Evolutionary conservation across 2,113 vertebrate genomes (phyloP).

Genomic region (Thryonomys swinderianus): DNA sequence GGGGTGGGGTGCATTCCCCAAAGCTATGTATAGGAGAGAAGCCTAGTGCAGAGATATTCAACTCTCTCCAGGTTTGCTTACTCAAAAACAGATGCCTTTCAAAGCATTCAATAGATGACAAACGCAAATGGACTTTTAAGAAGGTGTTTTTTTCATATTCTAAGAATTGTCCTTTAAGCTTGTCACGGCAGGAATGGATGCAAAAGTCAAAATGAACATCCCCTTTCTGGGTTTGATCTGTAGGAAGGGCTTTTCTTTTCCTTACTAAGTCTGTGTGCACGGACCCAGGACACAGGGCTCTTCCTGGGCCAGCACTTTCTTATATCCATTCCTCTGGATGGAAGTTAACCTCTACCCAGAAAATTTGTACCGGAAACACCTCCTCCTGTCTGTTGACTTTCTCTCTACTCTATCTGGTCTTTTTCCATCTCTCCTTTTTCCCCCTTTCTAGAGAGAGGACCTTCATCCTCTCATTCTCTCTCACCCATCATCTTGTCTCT

Average conservation of each 20-base stretch:
- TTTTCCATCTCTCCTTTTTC: not conserved
- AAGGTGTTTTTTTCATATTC: fast-evolving
- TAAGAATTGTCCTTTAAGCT: not conserved
- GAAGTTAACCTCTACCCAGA: not conserved
- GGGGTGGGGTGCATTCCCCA: not conserved
- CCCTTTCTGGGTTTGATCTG: not conserved
- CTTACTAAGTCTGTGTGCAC: not conserved
- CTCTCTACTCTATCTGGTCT: too few species aligned
- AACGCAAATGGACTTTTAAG: slow-evolving; percentile 38
- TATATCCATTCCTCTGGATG: not conserved
- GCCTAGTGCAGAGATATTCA: not conserved
- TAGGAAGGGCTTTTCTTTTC: not conserved
- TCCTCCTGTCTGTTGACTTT: not conserved
- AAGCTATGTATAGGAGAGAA: not conserved
- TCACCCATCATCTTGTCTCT: not conserved
- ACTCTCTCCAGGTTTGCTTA: slow-evolving; percentile 33
- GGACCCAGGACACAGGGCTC: not conserved
- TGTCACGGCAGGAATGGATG: not conserved
- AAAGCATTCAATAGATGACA: slow-evolving; percentile 45
- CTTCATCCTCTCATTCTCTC: not conserved
- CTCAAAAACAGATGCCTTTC: slow-evolving; percentile 40
- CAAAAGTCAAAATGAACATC: not conserved
- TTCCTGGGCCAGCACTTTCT: not conserved
- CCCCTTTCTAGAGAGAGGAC: not conserved
- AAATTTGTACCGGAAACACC: fast-evolving